phyloP scores from a whole-genome alignment of 2,888 invertebrate genomes.

The Trimorus sp. region DNA sequence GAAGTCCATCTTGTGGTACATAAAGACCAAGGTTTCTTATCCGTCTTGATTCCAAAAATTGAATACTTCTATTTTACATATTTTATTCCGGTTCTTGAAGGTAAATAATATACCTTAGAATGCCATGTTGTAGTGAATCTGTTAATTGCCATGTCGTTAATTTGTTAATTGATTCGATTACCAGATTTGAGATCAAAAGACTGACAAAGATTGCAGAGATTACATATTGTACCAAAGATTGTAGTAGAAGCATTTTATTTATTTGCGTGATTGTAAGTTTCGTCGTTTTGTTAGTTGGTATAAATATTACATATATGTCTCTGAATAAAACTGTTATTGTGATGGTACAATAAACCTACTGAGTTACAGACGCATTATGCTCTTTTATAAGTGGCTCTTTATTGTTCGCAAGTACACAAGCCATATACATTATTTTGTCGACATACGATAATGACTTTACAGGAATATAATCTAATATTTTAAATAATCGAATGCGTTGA shows the following conservation, averaged over 20 bases:
- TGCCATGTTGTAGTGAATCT: too few relatives aligned
- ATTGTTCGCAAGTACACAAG: constrained; percentile 14
- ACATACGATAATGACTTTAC: constrained; percentile 28
- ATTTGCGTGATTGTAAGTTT: too few relatives aligned
- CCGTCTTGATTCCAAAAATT: constrained; percentile 35
- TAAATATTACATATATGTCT: neutral
- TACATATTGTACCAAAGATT: too few relatives aligned
- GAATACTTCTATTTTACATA: constrained; percentile 40
- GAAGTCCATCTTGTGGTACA: constrained; percentile 26
- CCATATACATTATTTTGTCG: constrained; percentile 20
- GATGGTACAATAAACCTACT: neutral
- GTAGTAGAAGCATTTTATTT: too few relatives aligned
- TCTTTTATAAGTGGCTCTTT: constrained; percentile 8
- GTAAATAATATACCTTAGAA: too few relatives aligned
- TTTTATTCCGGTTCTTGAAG: constrained; percentile 8
- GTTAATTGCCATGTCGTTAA: too few relatives aligned
- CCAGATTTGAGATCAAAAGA: too few relatives aligned
- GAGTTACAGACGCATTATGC: too few relatives aligned
- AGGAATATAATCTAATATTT: neutral
- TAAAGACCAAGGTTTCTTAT: constrained; percentile 36
- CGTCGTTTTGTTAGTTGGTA: neutral
- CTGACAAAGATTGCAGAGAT: too few relatives aligned
- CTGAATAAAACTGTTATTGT: neutral
- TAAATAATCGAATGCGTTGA: neutral
- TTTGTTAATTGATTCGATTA: too few relatives aligned